phyloP scores from a whole-genome alignment of 2,888 invertebrate species.

The Erpobdella octoculata region DNA sequence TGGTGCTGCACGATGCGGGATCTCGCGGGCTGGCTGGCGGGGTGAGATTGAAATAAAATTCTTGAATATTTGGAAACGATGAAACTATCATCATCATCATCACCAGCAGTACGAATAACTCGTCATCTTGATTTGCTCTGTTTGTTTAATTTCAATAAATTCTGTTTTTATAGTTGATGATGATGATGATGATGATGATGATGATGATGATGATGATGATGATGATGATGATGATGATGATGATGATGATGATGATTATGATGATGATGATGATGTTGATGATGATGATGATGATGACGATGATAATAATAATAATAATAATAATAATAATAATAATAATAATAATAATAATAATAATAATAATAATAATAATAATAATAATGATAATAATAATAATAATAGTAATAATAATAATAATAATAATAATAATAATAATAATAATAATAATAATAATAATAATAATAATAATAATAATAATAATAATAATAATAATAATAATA shows the following conservation, averaged over 20 bases:
- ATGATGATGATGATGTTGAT: background rate
- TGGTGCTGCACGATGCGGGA: no score
- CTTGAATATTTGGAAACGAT: no score
- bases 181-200: background rate
- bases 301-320: constrained; percentile 1
- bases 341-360: background rate
- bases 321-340: background rate
- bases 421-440: constrained; percentile 25
- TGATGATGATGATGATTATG: background rate
- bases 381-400: constrained; percentile 13
- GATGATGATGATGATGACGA: background rate
- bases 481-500: constrained; percentile 23
- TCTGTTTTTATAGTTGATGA: no score
- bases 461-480: constrained; percentile 15
- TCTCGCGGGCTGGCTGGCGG: no score
- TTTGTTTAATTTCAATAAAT: no score
- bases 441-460: constrained; percentile 8
- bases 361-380: background rate
- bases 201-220: background rate
- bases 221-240: background rate
- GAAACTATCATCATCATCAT: no score
- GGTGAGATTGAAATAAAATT: no score
- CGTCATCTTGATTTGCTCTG: no score
- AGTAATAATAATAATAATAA: constrained; percentile 15
- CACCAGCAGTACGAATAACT: no score